These are phyloP conservation scores for Contarinia nasturtii DNA, from an alignment of 1,140 invertebrate species.

Conservation along the genomic window DNA sequence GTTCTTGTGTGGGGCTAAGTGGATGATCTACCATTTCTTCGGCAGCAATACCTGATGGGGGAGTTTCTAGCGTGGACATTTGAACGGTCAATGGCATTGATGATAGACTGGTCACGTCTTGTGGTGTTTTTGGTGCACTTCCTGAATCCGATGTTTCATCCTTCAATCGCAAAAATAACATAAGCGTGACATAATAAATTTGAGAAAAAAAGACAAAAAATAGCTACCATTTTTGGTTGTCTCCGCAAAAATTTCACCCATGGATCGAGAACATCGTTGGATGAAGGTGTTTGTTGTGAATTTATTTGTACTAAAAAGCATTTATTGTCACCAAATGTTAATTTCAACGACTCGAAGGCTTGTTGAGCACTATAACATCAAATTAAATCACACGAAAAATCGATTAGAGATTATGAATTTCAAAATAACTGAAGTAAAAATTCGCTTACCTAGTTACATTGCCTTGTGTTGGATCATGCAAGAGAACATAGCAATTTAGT, in stretches of 20 bases:
- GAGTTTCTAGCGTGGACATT: slow-evolving; percentile 9
- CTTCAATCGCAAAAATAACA: no score
- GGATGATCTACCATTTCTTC: slow-evolving; percentile 32
- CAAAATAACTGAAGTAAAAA: background rate
- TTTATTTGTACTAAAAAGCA: slow-evolving; percentile 82
- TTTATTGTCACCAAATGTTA: slow-evolving; percentile 60
- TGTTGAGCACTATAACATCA: slow-evolving; percentile 46
- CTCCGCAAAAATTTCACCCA: slow-evolving; percentile 63
- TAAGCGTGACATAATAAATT: no score
- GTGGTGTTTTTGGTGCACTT: slow-evolving; percentile 39
- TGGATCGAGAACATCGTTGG: slow-evolving; percentile 48
- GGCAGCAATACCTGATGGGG: slow-evolving; percentile 7
- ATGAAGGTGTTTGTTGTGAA: slow-evolving; percentile 34
- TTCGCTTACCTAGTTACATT: slow-evolving; percentile 14
- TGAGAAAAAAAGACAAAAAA: background rate
- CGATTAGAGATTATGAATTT: background rate
- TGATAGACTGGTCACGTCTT: slow-evolving; percentile 28
- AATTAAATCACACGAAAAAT: background rate
- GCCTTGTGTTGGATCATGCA: slow-evolving; percentile 50
- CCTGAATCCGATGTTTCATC: slow-evolving; percentile 33
- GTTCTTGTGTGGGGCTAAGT: slow-evolving; percentile 32
- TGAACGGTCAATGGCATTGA: slow-evolving; percentile 27
- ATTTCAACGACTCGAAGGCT: slow-evolving; percentile 66
- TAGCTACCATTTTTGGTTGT: slow-evolving; percentile 26
- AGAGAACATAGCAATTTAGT: slow-evolving; percentile 72